Conservation (phyloP, 2,113 vertebrate species). For the Thinocorus orbignyianus region DNA sequence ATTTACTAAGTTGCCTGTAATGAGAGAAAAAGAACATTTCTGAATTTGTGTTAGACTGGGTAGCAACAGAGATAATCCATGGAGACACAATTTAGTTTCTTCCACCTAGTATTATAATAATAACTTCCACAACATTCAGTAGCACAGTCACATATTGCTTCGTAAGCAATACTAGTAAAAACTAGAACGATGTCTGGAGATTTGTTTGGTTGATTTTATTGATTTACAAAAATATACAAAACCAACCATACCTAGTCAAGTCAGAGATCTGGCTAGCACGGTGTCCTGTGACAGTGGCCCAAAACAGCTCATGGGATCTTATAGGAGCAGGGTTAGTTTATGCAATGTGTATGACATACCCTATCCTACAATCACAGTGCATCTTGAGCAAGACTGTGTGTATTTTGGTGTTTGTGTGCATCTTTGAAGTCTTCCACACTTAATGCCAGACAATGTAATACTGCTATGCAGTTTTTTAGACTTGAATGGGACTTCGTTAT, state of each 20-base stretch:
- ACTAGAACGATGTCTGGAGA: not conserved
- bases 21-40: not conserved
- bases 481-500: not conserved
- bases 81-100: not conserved
- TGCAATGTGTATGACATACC: not conserved
- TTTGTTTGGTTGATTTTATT: not conserved
- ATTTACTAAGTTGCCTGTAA: not conserved
- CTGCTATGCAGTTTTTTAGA: not conserved
- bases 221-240: not conserved
- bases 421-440: not conserved
- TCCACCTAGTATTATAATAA: not conserved
- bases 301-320: not conserved
- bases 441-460: not conserved
- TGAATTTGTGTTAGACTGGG: not conserved
- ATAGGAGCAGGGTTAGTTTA: not conserved
- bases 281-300: not conserved
- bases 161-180: not conserved
- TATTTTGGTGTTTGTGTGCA: not conserved
- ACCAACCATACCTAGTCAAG: not conserved
- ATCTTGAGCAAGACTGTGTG: accelerated
- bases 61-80: not conserved
- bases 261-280: not conserved
- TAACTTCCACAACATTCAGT: not conserved
- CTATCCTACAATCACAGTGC: not conserved
- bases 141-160: not conserved